Evolutionary conservation across 2,113 vertebrate genomes (phyloP).

Genomic region (Microcebus jonahi): DNA sequence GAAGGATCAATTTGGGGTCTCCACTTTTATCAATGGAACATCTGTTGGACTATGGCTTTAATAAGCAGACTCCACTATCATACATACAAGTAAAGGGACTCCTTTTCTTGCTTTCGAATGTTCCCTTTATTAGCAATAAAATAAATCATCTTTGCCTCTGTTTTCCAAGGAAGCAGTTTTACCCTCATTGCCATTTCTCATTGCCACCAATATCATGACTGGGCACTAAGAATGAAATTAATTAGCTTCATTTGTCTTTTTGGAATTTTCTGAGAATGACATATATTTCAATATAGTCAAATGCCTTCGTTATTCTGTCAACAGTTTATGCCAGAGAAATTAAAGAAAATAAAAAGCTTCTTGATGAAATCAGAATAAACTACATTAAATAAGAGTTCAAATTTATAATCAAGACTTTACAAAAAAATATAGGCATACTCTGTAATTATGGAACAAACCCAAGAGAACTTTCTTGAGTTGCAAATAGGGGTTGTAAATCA

Average conservation of each 20-base stretch:
- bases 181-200: neutral
- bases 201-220: neutral
- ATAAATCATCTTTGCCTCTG: neutral
- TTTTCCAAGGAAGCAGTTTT: neutral
- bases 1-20: neutral
- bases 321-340: conserved; percentile 2
- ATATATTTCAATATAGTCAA: neutral
- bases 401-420: neutral
- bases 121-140: neutral
- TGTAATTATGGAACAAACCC: neutral
- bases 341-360: neutral
- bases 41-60: neutral
- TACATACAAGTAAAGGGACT: neutral
- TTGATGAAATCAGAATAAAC: neutral
- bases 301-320: neutral
- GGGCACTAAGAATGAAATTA: neutral
- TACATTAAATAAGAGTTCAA: neutral
- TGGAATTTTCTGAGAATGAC: conserved; percentile 22
- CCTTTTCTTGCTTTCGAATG: neutral
- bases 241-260: conserved; percentile 30
- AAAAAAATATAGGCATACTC: neutral
- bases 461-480: conserved; percentile 4
- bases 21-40: neutral
- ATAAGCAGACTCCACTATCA: neutral
- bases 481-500: neutral